Base-by-base conservation (phyloP, 2,797 vertebrate genomes). In the Centropyge bicolor region DNA sequence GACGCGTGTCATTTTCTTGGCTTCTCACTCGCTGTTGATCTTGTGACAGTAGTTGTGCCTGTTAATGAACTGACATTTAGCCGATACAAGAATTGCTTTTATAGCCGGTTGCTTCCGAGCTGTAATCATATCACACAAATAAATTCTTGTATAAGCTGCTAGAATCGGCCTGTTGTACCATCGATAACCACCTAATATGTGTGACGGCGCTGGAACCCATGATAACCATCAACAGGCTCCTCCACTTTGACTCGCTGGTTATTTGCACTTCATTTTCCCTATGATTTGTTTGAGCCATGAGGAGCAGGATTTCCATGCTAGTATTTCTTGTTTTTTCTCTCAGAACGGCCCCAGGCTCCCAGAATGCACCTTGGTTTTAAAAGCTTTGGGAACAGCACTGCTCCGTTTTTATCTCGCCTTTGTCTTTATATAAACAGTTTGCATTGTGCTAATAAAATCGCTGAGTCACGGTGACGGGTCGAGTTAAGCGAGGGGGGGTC, bases 401-500 rank as follows among this genome's bases (percentile, higher is more conserved):
- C 3, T 8, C 5, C 7, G 2, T 22, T 38, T 40, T 20, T 52
- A 24, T 16, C 10, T 14, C 31, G 4, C 1, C 17, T 22, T n/a
- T 68, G 43, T 40, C 52, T 22, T 20, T 59, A 52, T 68, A n/a
- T 8, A 16, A 67, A 65, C 13, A 19, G 54, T 59, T 51, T 8
- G 14, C 36, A 43, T 11, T 35, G 8, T 51, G 31, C 51, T 55
- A 10, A 35, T 41, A 8, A 59, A 43, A 36, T 45, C 27, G 17
- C 16, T 6, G 16, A 8, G 19, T 56, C 3, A 3, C 12, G 24
- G 43, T 68, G 31, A 19, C 17, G 22, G 66, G 40, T 61, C 36
- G 57, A 70, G 41, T 51, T 31, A 4, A 64, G 35, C 52, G 27
- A 76, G 17, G 35, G n/a, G n/a, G 31, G 27, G 54, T 77, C 43